Percentiles rank a stretch among this genome's conserved stretches.
These are phyloP conservation scores for Sander vitreus DNA, from an alignment of 2,113 vertebrate species.

Conservation along the genomic window DNA sequence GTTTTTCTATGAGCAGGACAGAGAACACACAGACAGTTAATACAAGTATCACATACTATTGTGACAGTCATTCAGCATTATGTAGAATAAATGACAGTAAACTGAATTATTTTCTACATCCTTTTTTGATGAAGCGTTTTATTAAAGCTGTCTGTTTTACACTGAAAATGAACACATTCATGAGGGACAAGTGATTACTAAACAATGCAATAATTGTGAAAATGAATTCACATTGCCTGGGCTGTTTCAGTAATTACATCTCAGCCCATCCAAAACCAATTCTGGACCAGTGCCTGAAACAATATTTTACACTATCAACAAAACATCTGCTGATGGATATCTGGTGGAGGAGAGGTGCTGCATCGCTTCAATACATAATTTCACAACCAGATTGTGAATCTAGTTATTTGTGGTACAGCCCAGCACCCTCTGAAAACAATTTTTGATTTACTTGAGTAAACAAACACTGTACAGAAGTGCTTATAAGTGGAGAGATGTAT, in stretches of 20 bases:
- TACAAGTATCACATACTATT: neutral
- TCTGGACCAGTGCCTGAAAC: constrained; percentile 48
- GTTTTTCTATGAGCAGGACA: neutral
- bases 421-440: constrained; percentile 23
- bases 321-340: constrained; percentile 54
- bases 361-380: neutral
- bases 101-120: neutral
- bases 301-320: constrained; percentile 53
- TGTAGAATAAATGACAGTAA: neutral
- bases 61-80: neutral
- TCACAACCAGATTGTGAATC: constrained; percentile 30
- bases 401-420: constrained; percentile 1
- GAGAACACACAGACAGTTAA: neutral
- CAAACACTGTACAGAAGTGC: constrained; percentile 6
- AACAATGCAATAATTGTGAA: constrained; percentile 55
- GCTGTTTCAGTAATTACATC: constrained; percentile 49
- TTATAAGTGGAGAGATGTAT: constrained; percentile 14
- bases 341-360: constrained; percentile 26
- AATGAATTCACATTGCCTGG: constrained; percentile 42
- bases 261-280: constrained; percentile 50
- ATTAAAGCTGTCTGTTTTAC: constrained; percentile 27
- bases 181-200: constrained; percentile 42
- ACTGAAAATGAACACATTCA: constrained; percentile 39
- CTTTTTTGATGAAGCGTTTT: constrained; percentile 23
- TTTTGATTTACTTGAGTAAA: constrained; percentile 51